A percentile compares a stretch with the other conserved stretches of the same genome.
Conservation (phyloP, 2,797 vertebrate species). For the Zonotrichia albicollis region DNA sequence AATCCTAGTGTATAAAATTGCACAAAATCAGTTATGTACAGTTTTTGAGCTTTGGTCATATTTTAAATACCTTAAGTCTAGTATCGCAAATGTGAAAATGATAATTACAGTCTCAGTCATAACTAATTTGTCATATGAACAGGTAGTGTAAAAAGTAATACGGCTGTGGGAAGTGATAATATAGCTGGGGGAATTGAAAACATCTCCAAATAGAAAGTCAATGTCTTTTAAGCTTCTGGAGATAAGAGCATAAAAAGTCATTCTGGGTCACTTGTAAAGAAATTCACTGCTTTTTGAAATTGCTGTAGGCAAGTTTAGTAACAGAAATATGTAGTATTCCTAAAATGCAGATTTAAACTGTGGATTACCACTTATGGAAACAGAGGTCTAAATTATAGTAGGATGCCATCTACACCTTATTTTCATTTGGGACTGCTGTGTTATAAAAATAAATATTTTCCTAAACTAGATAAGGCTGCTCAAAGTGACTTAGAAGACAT, state of each 20-base stretch:
- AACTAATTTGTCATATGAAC: background rate
- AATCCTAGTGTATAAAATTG: background rate
- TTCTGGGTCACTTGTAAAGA: background rate
- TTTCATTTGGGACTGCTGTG: background rate
- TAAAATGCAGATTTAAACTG: background rate
- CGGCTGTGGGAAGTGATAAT: background rate
- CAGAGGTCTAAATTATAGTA: background rate
- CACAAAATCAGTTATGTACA: background rate
- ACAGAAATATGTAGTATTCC: background rate
- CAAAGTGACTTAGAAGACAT: background rate
- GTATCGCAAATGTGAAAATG: background rate
- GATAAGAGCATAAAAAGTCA: background rate
- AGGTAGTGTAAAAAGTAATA: background rate
- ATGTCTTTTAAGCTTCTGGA: background rate
- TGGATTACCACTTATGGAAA: background rate
- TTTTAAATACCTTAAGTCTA: background rate
- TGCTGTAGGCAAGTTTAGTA: background rate
- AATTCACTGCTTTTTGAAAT: background rate
- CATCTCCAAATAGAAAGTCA: background rate
- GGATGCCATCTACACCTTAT: background rate
- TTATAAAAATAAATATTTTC: background rate
- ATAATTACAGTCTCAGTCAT: background rate
- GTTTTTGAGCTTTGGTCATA: background rate
- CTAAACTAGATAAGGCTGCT: background rate
- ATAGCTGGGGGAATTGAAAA: background rate